Conservation (phyloP, 1,140 invertebrate species). For the Trichonephila clavata region DNA sequence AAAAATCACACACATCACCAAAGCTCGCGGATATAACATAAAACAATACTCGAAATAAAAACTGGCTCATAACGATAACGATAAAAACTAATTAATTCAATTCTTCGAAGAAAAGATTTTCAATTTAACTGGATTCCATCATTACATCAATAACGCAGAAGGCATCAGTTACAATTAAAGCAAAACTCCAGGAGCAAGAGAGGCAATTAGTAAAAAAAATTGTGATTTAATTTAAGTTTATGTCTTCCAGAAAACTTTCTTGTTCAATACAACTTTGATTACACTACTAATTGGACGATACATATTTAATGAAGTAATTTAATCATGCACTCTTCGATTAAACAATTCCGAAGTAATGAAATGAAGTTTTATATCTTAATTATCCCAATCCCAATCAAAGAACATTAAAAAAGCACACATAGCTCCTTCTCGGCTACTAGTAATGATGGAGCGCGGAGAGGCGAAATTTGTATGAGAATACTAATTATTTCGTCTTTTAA, state of each 20-base stretch:
- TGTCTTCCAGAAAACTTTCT: not conserved
- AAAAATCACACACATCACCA: too few relatives aligned
- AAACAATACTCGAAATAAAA: too few relatives aligned
- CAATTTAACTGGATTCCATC: too few relatives aligned
- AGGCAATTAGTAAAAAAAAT: constrained; percentile 10
- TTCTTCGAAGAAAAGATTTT: too few relatives aligned
- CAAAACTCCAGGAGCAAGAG: not conserved
- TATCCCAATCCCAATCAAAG: constrained; percentile 17
- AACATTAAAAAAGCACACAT: constrained; percentile 4
- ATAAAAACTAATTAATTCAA: too few relatives aligned
- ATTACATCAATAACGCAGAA: not conserved
- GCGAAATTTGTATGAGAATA: constrained; percentile 24
- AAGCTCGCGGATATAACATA: too few relatives aligned
- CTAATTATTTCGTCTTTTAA: constrained; percentile 48
- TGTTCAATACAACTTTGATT: constrained; percentile 20
- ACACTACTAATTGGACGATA: constrained; percentile 16
- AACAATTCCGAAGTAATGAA: constrained; percentile 13
- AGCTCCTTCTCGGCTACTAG: not conserved
- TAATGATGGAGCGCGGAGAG: not conserved
- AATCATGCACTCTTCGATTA: not conserved
- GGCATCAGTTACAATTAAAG: not conserved
- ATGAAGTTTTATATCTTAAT: constrained; percentile 26
- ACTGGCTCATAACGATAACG: too few relatives aligned
- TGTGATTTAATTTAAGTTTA: constrained; percentile 30
- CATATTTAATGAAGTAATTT: constrained; percentile 29